These are phyloP conservation scores for Athripsodes cinereus DNA, from an alignment of 2,888 invertebrate genomes.

Conservation along the genomic window DNA sequence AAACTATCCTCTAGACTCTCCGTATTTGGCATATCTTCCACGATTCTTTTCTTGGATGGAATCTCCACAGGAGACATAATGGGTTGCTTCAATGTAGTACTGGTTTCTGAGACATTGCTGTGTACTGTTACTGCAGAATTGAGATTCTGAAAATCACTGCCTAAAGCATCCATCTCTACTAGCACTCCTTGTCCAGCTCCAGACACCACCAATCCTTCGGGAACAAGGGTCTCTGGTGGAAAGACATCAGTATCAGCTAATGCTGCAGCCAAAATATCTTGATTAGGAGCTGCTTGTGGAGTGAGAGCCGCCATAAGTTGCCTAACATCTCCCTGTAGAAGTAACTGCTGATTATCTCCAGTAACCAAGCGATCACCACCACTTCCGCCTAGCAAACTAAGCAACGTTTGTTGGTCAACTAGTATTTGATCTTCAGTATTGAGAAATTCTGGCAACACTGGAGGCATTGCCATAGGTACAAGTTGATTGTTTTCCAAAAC, in stretches of 20 bases:
- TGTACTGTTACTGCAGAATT: conserved; percentile 51
- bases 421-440: conserved; percentile 43
- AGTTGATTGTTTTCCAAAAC: conserved; percentile 47
- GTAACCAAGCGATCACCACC: conserved; percentile 32
- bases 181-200: conserved; percentile 39
- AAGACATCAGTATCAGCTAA: conserved; percentile 70
- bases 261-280: conserved; percentile 70
- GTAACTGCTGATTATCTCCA: conserved; percentile 32
- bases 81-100: conserved; percentile 66
- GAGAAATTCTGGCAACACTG: conserved; percentile 30
- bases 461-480: conserved; percentile 40
- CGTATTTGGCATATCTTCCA: conserved; percentile 29
- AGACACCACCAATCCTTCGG: conserved; percentile 32
- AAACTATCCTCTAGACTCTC: conserved; percentile 49
- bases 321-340: conserved; percentile 30
- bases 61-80: conserved; percentile 79
- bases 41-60: conserved; percentile 49
- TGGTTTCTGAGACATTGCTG: conserved; percentile 68
- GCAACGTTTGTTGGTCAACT: conserved; percentile 31
- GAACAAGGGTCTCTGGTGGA: conserved; percentile 44
- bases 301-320: conserved; percentile 31
- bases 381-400: conserved; percentile 26
- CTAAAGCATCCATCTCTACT: conserved; percentile 43
- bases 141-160: conserved; percentile 55
- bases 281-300: conserved; percentile 40